Percentiles rank a stretch among this genome's conserved stretches.
Evolutionary conservation across 2,113 vertebrate species (phyloP).

Genomic region (Larimichthys polyactis): DNA sequence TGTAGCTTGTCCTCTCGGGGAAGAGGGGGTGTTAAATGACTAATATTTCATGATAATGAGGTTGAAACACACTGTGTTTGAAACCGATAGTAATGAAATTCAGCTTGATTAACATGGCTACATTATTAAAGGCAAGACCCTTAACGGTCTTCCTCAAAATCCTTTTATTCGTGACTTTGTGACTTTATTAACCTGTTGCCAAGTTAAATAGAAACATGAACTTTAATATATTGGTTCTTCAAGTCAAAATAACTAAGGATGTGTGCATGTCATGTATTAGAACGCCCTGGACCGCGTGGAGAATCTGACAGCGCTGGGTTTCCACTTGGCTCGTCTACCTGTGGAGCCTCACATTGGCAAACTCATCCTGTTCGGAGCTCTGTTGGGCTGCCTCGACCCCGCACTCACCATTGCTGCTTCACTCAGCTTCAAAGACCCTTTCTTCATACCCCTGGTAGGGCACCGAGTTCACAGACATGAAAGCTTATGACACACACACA

Average conservation of each 20-base stretch:
- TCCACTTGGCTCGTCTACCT: conserved; percentile 94
- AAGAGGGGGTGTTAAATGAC: not conserved
- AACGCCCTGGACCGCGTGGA: conserved; percentile 94
- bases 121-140: not conserved
- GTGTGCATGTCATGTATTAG: conserved; percentile 75
- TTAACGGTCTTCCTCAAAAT: not conserved
- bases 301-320: conserved; percentile 92
- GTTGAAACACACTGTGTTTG: not conserved
- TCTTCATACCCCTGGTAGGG: conserved; percentile 95
- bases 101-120: not conserved
- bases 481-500: conserved; percentile 9
- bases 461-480: conserved; percentile 36
- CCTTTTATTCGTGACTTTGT: not conserved
- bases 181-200: not conserved
- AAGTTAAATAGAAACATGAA: too few relatives aligned
- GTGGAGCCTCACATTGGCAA: conserved; percentile 98
- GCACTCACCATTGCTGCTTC: conserved; percentile 96
- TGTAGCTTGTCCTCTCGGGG: not conserved
- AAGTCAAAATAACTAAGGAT: not conserved
- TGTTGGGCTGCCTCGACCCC: conserved; percentile 95
- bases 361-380: conserved; percentile 96
- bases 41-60: not conserved
- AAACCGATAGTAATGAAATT: not conserved
- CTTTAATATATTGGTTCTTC: not conserved
- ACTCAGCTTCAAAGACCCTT: conserved; percentile 99